phyloP scores from a whole-genome alignment of 2,113 vertebrate genomes.

The Callaeas wilsoni region DNA sequence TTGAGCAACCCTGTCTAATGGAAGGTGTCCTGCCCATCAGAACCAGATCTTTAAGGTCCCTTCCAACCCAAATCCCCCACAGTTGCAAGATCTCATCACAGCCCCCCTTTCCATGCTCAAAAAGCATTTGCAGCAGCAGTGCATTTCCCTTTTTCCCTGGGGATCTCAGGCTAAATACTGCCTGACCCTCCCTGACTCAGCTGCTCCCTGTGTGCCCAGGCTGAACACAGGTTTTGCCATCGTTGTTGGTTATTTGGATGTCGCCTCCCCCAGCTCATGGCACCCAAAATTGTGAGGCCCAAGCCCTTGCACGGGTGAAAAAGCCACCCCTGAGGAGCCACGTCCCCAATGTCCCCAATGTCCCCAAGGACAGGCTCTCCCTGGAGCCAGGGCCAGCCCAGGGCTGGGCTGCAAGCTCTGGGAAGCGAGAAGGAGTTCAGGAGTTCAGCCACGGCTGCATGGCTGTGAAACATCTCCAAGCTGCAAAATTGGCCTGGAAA shows the following conservation, averaged over 20 bases:
- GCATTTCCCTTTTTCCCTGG: not conserved
- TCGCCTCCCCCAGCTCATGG: not conserved
- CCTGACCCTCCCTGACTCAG: not conserved
- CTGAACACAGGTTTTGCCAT: accelerated
- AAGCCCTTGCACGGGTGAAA: not conserved
- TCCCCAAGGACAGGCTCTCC: not conserved
- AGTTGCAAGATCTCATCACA: not conserved
- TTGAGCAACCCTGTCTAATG: no score
- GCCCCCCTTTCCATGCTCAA: not conserved
- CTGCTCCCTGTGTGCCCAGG: not conserved
- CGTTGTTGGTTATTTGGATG: not conserved
- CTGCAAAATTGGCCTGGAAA: not conserved
- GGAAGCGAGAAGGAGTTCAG: not conserved
- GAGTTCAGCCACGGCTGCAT: not conserved
- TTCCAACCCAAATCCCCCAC: not conserved
- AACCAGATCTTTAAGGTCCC: not conserved
- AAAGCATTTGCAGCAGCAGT: accelerated
- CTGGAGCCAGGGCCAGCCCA: not conserved
- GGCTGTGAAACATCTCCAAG: not conserved
- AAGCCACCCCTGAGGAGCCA: not conserved
- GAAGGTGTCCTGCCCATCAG: no score
- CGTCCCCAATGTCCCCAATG: accelerated
- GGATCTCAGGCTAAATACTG: not conserved
- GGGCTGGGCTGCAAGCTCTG: not conserved
- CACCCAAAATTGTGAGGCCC: not conserved